Evolutionary conservation across 2,797 vertebrate species (phyloP).

Genomic region (Lithobates sylvaticus): DNA sequence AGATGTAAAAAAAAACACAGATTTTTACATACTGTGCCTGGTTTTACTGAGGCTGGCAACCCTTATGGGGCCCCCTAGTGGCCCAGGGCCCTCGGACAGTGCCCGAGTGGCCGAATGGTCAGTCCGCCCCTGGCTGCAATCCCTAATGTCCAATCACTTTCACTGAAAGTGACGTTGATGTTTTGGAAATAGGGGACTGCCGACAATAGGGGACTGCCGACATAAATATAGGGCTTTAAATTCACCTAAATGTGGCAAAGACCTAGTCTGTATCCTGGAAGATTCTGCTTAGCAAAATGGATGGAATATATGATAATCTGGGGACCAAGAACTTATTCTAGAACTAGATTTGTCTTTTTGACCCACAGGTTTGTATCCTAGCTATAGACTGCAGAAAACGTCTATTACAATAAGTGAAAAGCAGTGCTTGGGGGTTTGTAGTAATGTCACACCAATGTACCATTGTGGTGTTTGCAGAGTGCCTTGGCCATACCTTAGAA

Average conservation of each 20-base stretch:
- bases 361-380: not conserved
- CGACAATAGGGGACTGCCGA: too few species aligned
- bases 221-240: not conserved
- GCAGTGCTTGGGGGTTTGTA: not conserved
- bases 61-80: too few species aligned
- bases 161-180: not conserved
- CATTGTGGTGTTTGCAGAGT: too few species aligned
- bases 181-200: not conserved
- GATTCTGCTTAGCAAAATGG: not conserved
- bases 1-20: too few species aligned
- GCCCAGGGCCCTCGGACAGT: too few species aligned
- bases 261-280: not conserved
- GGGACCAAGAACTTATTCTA: not conserved
- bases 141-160: not conserved
- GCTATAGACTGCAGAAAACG: not conserved
- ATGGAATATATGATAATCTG: not conserved
- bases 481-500: too few species aligned
- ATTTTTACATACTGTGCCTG: too few species aligned
- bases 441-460: too few species aligned
- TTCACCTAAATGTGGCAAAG: not conserved
- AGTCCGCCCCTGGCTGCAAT: too few species aligned
- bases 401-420: not conserved
- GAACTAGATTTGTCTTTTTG: not conserved
- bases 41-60: too few species aligned
- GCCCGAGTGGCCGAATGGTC: too few species aligned